Evolutionary conservation across 2,888 invertebrate genomes (phyloP).

Genomic region (Gnatocerus cornutus): DNA sequence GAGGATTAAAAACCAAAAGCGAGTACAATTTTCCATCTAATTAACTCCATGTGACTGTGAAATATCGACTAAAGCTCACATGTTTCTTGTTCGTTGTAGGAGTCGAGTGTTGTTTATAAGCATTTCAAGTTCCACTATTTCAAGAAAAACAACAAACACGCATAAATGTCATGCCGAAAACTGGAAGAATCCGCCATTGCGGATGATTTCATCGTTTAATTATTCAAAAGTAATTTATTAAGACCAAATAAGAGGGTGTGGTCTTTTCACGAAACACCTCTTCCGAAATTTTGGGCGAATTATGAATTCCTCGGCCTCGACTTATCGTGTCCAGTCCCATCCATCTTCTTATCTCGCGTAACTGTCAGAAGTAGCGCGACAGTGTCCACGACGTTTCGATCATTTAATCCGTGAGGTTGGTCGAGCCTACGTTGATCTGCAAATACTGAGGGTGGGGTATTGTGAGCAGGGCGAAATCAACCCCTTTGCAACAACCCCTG

Average conservation of each 20-base stretch:
- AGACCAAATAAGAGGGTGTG: constrained; percentile 21
- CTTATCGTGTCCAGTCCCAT: constrained; percentile 15
- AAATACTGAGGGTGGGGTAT: constrained; percentile 61
- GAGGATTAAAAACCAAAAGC: constrained; percentile 18
- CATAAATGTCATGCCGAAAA: constrained; percentile 3
- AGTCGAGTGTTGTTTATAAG: constrained; percentile 23
- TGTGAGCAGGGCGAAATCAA: constrained; percentile 57
- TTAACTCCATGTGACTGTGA: constrained; percentile 26
- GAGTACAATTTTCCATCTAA: constrained; percentile 23
- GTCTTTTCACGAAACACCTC: constrained; percentile 13
- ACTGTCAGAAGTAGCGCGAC: constrained; percentile 19
- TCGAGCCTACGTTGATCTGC: constrained; percentile 46
- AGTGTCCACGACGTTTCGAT: constrained; percentile 17
- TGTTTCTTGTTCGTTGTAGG: constrained; percentile 23
- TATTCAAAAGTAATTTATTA: constrained; percentile 26
- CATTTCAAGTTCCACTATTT: constrained; percentile 14
- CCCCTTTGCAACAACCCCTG: constrained; percentile 62
- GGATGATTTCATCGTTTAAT: constrained; percentile 23
- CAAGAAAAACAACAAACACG: constrained; percentile 13
- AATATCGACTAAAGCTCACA: neutral
- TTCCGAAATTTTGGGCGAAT: constrained; percentile 12
- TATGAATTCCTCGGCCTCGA: constrained; percentile 8
- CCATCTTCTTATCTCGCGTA: constrained; percentile 21
- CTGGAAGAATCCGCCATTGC: neutral
- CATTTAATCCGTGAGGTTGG: constrained; percentile 3